Percentiles rank a stretch among this genome's conserved stretches.
Conservation (phyloP, 1,140 invertebrate genomes). For the Drosophila ironensis region DNA sequence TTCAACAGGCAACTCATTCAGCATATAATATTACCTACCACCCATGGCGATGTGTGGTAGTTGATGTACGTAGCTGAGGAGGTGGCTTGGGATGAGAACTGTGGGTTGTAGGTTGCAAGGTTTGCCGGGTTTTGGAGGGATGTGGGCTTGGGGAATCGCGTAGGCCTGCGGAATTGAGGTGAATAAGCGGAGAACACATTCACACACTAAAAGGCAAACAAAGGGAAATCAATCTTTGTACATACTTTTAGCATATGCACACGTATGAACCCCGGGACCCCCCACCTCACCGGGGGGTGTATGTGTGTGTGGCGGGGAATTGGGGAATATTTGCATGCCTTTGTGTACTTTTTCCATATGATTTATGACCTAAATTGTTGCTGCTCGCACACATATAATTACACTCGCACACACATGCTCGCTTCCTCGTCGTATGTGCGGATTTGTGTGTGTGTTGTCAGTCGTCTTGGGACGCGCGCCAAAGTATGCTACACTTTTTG, state of each 20-base stretch:
- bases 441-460: slow-evolving; percentile 1
- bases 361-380: slow-evolving; percentile 77
- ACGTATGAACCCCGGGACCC: slow-evolving; percentile 21
- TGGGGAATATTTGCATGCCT: slow-evolving; percentile 71
- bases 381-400: slow-evolving; percentile 57
- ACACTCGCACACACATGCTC: slow-evolving; percentile 44
- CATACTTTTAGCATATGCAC: slow-evolving; percentile 64
- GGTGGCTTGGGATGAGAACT: background rate
- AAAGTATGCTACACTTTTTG: slow-evolving; percentile 74
- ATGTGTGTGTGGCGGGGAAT: slow-evolving; percentile 34
- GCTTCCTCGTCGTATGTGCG: slow-evolving; percentile 4
- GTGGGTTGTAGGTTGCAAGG: background rate
- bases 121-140: background rate
- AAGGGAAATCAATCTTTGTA: slow-evolving; percentile 76
- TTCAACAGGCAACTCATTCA: slow-evolving; percentile 56
- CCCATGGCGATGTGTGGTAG: slow-evolving; percentile 39
- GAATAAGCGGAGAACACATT: slow-evolving; percentile 44
- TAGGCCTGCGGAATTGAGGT: slow-evolving; percentile 59
- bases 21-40: slow-evolving; percentile 57
- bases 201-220: slow-evolving; percentile 72
- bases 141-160: slow-evolving; percentile 3
- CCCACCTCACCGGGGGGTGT: background rate
- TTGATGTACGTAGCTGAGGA: slow-evolving; percentile 29
- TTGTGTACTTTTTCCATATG: slow-evolving; percentile 76
- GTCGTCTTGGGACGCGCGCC: slow-evolving; percentile 53